Percentiles rank a stretch among this genome's conserved stretches.
These are phyloP conservation scores for Desoria tigrina DNA, from an alignment of 2,888 invertebrate species.

Conservation along the genomic window DNA sequence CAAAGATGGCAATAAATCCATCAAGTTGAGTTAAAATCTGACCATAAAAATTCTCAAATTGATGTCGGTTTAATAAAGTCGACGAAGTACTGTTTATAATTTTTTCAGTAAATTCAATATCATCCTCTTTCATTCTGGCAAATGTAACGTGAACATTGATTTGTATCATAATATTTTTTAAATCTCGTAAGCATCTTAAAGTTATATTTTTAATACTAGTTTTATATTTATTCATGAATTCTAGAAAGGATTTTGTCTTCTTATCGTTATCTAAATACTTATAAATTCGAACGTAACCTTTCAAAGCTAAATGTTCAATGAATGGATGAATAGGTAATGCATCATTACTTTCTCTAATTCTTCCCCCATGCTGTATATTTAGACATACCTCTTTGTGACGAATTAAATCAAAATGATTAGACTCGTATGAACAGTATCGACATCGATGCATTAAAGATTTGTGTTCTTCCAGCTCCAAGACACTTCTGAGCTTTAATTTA, in stretches of 20 bases:
- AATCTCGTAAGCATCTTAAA: too few relatives aligned
- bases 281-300: background rate
- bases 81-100: background rate
- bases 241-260: too few relatives aligned
- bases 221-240: too few relatives aligned
- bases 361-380: too few relatives aligned
- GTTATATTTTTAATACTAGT: too few relatives aligned
- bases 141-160: background rate
- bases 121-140: background rate
- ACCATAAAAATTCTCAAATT: background rate
- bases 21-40: background rate
- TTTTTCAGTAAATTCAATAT: background rate
- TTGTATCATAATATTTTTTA: background rate
- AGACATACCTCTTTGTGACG: background rate
- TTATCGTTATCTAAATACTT: too few relatives aligned
- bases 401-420: background rate
- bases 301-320: background rate
- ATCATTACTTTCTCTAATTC: too few relatives aligned
- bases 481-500: too few relatives aligned
- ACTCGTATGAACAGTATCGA: constrained; percentile 1
- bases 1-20: background rate
- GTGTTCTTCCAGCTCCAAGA: too few relatives aligned
- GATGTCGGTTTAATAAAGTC: background rate
- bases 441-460: background rate
- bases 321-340: background rate